Evolutionary conservation across 2,888 invertebrate genomes (phyloP), one percentile per base, ranked within the genome.

Genomic region (Bimastos eiseni): DNA sequence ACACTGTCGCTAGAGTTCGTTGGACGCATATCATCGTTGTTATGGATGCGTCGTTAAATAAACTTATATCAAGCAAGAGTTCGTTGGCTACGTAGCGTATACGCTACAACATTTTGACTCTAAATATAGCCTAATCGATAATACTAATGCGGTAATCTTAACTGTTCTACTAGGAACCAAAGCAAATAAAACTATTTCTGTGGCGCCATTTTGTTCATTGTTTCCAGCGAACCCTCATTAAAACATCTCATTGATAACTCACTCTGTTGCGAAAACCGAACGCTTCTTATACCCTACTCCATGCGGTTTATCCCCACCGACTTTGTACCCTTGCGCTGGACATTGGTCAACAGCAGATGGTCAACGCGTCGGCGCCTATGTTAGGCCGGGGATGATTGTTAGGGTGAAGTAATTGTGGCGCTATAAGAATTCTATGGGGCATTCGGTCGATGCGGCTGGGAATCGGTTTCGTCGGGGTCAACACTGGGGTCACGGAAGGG

Each of bases 301-400:
- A 70, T 70, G 70, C 70, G n/a, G n/a, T 70, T 70, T 70, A 70
- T 8, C 8, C n/a, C 8, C 8, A 8, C 11, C 70, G 30, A n/a
- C n/a, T 49, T 24, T 70, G 70, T n/a, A 11, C 70, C 70, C 11
- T 70, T 30, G 70, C 70, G 70, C 70, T 70, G 70, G 70, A n/a
- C 70, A 70, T n/a, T 70, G 70, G 70, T 70, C 70, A 70, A n/a
- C 70, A 70, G 70, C 70, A 70, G 70, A 70, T 70, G 70, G 70
- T 70, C 70, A 70, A 70, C 70, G 70, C 70, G 70, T 70, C 70
- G 70, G 70, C 30, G 30, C 30, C 70, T 70, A 70, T 70, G n/a
- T 70, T 70, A 70, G 70, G 70, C 13, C 70, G 11, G 30, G 70
- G 70, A n/a, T 70, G 70, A 70, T 70, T 70, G 70, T 5, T 3